These are phyloP conservation scores for Pseudomugil tenellus DNA, from an alignment of 2,797 vertebrate species.

Conservation along the genomic window DNA sequence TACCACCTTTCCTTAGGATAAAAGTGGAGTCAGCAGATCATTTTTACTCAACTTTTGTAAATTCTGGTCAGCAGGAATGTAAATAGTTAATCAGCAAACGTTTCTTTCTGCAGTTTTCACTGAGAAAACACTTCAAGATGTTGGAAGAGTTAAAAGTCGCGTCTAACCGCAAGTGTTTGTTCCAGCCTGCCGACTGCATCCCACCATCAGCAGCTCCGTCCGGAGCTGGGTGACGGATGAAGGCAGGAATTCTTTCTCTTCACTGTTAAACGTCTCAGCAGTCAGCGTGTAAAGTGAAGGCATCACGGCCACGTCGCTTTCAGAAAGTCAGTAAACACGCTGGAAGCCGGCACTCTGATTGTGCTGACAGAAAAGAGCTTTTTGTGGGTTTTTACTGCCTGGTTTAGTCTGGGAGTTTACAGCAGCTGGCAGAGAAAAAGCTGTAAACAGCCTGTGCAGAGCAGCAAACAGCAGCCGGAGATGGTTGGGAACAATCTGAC, in stretches of 20 bases:
- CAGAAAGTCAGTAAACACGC: background rate
- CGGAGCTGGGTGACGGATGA: background rate
- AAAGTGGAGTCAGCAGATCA: background rate
- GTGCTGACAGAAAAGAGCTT: background rate
- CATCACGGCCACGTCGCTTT: background rate
- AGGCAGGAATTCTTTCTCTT: background rate
- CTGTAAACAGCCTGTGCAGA: background rate
- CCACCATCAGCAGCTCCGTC: background rate
- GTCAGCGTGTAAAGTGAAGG: background rate
- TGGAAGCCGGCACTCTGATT: background rate
- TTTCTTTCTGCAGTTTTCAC: background rate
- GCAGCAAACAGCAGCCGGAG: background rate
- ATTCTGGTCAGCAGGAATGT: background rate
- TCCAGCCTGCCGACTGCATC: background rate
- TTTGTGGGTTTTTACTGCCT: background rate
- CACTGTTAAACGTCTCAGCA: background rate
- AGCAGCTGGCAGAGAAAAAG: background rate
- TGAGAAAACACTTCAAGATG: constrained; percentile 9
- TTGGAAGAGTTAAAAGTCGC: background rate
- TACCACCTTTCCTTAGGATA: no score
- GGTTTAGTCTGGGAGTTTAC: background rate
- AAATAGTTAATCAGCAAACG: constrained; percentile 3
- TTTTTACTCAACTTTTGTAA: background rate
- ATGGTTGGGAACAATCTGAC: background rate
- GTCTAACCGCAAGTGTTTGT: constrained; percentile 5